Base-by-base conservation (phyloP, 1,140 invertebrate species). In the Myzus persicae region DNA sequence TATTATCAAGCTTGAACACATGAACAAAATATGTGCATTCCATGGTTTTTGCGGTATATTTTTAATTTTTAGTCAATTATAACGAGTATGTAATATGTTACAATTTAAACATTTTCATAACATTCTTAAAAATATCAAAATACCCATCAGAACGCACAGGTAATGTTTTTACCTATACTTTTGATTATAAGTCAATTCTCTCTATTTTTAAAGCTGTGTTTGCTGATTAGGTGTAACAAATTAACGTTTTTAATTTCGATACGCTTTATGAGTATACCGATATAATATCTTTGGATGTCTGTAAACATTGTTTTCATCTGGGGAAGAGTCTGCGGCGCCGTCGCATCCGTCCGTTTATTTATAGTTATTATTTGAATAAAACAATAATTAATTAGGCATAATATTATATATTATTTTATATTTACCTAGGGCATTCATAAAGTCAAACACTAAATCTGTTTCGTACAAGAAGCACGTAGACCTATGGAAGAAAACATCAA, bases 371-470 rank as follows among this genome's bases (percentile, higher is more conserved):
- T 76, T 76, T 76, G 4, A n/a, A n/a, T 18, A 76, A 76, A n/a
- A n/a, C 31, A 18, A 76, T 76, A 76, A 76, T 76, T n/a, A 76
- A 5, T 0, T n/a, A n/a, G 14, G 9, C 22, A 11, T 67, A 14
- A 18, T 76, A 31, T 59, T 14, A 82, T 82, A 38, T 40, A 42
- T 42, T 26, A 42, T 40, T 82, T 85, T 44, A 24, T 42, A n/a
- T 36, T 93, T 94, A 94, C 94, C 94, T 82, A 94, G 59, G 26
- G 94, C 93, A 42, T 95, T 94, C 81, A 95, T 93, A 90, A 94
- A 94, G 18, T 94, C 94, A 90, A 94, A 94, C 1, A 94, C 92
- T 24, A 95, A 93, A 76, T 95, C 94, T 2, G 94, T 94, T 91
- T 93, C 93, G 89, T 94, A 95, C 5, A 94, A 94, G 1, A 94